Conservation (phyloP, 2,113 vertebrate genomes). For the Aplodontia rufa region DNA sequence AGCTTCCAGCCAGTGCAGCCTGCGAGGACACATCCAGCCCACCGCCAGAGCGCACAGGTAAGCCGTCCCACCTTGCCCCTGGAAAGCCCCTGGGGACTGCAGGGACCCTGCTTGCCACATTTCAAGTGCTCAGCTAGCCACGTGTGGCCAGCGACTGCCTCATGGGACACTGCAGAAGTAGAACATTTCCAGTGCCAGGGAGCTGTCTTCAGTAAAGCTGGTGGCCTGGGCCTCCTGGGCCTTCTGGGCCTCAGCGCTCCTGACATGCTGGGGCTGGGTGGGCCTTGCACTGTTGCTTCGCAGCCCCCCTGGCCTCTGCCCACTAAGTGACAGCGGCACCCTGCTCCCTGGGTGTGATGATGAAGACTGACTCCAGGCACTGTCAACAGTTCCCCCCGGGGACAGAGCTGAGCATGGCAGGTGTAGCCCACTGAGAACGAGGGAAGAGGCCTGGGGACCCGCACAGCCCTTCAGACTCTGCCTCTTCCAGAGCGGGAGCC, state of each 20-base stretch:
- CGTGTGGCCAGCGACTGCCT: neutral
- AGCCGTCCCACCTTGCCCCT: neutral
- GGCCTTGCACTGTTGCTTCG: neutral
- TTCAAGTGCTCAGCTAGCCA: neutral
- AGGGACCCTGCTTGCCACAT: neutral
- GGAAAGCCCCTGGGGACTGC: rapidly evolving
- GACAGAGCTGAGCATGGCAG: neutral
- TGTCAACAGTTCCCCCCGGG: neutral
- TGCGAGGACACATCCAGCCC: slow-evolving; percentile 72
- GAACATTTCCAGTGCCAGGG: rapidly evolving
- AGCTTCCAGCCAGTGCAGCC: slow-evolving; percentile 86
- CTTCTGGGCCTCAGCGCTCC: neutral
- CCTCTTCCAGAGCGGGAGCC: slow-evolving; percentile 29
- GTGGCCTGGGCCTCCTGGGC: neutral
- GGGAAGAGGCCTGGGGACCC: neutral
- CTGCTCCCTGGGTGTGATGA: neutral
- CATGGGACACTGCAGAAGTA: rapidly evolving
- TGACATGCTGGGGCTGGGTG: neutral
- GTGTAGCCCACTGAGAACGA: neutral
- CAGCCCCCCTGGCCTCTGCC: neutral
- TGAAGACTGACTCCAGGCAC: neutral
- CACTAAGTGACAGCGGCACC: neutral
- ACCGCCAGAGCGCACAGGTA: slow-evolving; percentile 76
- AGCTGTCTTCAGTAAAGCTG: neutral
- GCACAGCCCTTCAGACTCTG: neutral